Evolutionary conservation across 2,113 vertebrate genomes (phyloP).

Genomic region (Crotalus horridus): DNA sequence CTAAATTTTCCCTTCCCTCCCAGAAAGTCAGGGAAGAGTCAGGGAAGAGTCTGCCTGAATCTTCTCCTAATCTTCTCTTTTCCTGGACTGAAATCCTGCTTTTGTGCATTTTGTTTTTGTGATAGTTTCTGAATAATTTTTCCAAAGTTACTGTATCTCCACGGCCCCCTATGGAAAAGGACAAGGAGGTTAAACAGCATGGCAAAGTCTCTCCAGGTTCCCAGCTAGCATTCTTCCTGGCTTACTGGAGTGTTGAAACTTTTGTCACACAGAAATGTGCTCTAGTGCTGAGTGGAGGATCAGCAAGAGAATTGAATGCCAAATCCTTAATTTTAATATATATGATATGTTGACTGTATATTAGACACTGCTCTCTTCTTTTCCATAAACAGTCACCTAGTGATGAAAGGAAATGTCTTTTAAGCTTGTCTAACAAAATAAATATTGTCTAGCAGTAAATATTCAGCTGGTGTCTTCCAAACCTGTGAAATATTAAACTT

Average conservation of each 20-base stretch:
- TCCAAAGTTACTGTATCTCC: background rate
- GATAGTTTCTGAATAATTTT: background rate
- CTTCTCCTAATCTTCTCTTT: background rate
- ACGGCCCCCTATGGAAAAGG: background rate
- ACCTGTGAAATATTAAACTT: background rate
- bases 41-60: background rate
- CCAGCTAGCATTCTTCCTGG: background rate
- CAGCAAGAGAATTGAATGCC: background rate
- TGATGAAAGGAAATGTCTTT: background rate
- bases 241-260: background rate
- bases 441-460: background rate
- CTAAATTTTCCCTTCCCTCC: background rate
- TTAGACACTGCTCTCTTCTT: background rate
- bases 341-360: background rate
- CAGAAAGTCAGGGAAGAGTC: background rate
- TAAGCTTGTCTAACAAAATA: conserved; percentile 11
- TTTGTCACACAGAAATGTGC: background rate
- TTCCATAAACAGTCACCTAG: background rate
- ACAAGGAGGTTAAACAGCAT: background rate
- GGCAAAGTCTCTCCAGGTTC: background rate
- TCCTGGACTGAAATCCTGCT: background rate
- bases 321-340: background rate
- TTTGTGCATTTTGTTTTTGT: background rate
- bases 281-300: background rate
- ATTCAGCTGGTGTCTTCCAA: background rate